Base-by-base conservation (phyloP, 2,797 vertebrate species). In the Calcarius lapponicus region DNA sequence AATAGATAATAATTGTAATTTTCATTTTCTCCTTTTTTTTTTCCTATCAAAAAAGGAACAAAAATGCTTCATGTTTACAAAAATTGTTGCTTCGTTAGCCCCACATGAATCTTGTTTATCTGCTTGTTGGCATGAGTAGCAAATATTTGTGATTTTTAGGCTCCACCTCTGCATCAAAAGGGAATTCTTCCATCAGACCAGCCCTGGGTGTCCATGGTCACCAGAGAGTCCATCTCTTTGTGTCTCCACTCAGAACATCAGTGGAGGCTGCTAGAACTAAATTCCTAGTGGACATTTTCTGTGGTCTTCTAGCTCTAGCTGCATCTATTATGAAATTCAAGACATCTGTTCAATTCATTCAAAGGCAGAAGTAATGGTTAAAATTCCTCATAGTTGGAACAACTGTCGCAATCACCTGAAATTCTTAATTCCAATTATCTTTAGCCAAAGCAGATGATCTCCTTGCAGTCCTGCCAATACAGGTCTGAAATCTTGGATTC, bases 1-100 rank as follows among this genome's bases (percentile, higher is more conserved):
- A 93, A 80, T 93, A 93, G 64, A 82, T 9, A 12, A 12, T 11
- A 88, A 70, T 76, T 58, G 7, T n/a, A 57, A 71, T 88, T 94
- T 70, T 91, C 10, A 54, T 74, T 91, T 88, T 86, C 22, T 71
- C 11, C 22, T 80, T 29, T n/a, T 71, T 62, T 61, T 65, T 72
- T 79, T 21, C 10, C 28, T 42, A 1, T 42, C 5, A 43, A 62
- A 69, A 86, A 75, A 64, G 8, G 34, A 38, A 28, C 36, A 80
- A 78, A 88, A 57, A 29, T 28, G 15, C 16, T 53, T 86, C 53
- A 57, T 73, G 40, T 56, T 86, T 45, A 83, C 36, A 51, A 58
- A 72, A 88, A 48, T 5, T 12, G 2, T 38, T 80, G 36, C 4
- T 31, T 86, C 0, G 0, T 73, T 87, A 76, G 10, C 19, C 38